phyloP scores from a whole-genome alignment of 2,113 vertebrate genomes.

The Pelusios castaneus region DNA sequence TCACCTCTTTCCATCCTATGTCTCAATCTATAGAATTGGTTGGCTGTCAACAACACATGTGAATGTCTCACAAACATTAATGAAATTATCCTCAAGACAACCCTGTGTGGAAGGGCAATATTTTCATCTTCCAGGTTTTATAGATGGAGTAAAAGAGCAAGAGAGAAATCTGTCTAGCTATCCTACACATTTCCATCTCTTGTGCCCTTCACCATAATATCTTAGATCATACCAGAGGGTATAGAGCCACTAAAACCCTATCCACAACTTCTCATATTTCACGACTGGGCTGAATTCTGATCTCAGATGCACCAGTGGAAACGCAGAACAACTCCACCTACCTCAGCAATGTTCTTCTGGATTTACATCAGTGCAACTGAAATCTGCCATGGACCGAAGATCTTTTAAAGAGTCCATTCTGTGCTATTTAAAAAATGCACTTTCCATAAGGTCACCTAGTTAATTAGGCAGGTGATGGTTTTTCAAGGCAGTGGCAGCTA shows the following conservation, averaged over 20 bases:
- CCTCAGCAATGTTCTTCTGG: not conserved
- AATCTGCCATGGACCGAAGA: not conserved
- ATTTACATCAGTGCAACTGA: not conserved
- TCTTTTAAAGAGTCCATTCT: not conserved
- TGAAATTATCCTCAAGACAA: not conserved
- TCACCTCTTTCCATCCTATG: not conserved
- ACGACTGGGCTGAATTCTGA: not conserved
- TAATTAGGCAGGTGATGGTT: not conserved
- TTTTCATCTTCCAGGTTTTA: not conserved
- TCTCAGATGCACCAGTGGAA: not conserved
- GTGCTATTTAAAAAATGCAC: not conserved
- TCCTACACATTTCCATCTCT: not conserved
- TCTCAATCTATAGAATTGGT: not conserved
- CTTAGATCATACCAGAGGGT: too few relatives aligned
- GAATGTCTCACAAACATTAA: not conserved
- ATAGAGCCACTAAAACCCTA: not conserved
- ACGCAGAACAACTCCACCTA: not conserved
- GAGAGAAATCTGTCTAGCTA: not conserved
- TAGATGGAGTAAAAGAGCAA: not conserved
- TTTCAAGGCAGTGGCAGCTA: not conserved
- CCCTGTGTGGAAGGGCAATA: not conserved
- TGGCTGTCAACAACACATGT: not conserved
- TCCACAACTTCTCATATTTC: not conserved
- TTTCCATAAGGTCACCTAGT: not conserved
- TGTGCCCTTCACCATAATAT: not conserved